Percentiles rank a stretch among this genome's conserved stretches.
These are phyloP conservation scores for Potorous gilbertii DNA, from an alignment of 2,797 vertebrate species.

Conservation along the genomic window DNA sequence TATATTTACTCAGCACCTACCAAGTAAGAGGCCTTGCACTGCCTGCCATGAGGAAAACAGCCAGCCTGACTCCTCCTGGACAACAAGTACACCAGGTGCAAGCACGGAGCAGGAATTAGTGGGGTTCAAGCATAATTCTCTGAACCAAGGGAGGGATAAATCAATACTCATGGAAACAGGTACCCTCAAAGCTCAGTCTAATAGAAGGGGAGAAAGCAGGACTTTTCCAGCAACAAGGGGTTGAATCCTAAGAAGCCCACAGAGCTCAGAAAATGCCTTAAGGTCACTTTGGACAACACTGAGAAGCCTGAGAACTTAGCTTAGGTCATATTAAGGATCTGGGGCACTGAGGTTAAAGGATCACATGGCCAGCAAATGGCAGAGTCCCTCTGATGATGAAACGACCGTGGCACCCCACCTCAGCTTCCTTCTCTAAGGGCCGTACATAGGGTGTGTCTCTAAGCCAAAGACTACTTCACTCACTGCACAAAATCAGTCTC, in stretches of 20 bases:
- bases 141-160: not conserved
- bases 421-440: not conserved
- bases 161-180: not conserved
- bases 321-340: not conserved
- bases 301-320: not conserved
- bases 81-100: not conserved
- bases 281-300: not conserved
- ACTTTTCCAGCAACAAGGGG: not conserved
- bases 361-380: not conserved
- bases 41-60: not conserved
- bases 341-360: not conserved
- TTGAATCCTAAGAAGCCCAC: not conserved
- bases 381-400: not conserved
- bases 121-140: not conserved
- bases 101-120: not conserved
- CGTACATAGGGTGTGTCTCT: not conserved
- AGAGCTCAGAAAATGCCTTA: not conserved
- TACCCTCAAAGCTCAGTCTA: not conserved
- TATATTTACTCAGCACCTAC: slow-evolving; percentile 20
- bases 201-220: not conserved
- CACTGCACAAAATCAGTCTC: not conserved
- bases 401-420: not conserved
- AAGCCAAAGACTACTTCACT: not conserved
- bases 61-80: not conserved
- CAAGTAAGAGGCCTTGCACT: not conserved